A percentile compares a stretch with the other conserved stretches of the same genome.
phyloP scores from a whole-genome alignment of 2,113 vertebrate species.

The Alouatta palliata region DNA sequence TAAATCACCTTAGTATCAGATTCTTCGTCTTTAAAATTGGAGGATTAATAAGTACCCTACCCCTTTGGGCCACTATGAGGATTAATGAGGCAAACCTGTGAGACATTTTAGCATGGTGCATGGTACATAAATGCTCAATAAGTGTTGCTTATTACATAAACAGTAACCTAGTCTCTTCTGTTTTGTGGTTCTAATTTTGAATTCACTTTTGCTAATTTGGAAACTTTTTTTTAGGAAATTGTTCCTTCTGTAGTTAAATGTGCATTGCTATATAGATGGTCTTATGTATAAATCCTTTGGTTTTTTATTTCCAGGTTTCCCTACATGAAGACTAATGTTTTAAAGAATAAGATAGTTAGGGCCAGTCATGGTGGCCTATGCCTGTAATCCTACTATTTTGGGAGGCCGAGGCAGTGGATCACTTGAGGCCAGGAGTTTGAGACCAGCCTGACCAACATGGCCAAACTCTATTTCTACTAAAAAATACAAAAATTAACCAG shows the following conservation, averaged over 20 bases:
- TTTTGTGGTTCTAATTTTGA: slow-evolving; percentile 43
- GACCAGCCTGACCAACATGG: not conserved
- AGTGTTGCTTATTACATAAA: slow-evolving; percentile 27
- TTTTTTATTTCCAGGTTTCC: slow-evolving; percentile 4
- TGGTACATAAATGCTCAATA: not conserved
- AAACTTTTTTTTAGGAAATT: slow-evolving; percentile 30
- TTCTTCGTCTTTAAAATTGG: slow-evolving; percentile 36
- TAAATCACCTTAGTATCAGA: slow-evolving; percentile 34
- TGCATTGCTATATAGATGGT: not conserved
- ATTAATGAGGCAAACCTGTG: slow-evolving; percentile 30
- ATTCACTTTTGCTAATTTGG: slow-evolving; percentile 39
- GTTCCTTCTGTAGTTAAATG: not conserved
- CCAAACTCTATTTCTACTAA: not conserved
- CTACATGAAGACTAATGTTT: slow-evolving; percentile 18
- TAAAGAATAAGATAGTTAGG: not conserved
- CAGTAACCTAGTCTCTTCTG: not conserved
- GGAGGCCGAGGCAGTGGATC: not conserved
- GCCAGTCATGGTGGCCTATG: not conserved
- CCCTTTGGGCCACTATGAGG: not conserved
- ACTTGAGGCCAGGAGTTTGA: not conserved
- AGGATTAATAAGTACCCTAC: not conserved
- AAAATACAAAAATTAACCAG: not conserved
- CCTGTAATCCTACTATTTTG: not conserved
- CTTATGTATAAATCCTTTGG: not conserved
- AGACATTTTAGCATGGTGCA: slow-evolving; percentile 10